phyloP scores from a whole-genome alignment of 2,113 vertebrate genomes.

The Stegastes partitus region DNA sequence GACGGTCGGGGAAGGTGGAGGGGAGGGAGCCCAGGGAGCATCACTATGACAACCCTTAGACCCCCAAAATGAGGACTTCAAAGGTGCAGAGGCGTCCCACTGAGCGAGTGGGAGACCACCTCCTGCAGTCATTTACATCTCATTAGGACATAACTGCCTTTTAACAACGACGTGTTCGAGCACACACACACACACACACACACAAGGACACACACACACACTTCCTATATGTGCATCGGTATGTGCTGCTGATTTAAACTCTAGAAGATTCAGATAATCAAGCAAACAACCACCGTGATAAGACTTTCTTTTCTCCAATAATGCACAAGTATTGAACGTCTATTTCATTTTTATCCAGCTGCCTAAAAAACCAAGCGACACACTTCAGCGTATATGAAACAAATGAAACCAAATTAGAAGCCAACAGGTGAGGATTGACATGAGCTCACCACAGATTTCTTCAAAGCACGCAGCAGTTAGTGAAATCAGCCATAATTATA shows the following conservation, averaged over 20 bases:
- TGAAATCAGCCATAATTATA: too few species aligned
- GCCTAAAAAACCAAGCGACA: neutral
- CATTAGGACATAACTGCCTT: constrained; percentile 65
- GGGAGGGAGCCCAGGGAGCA: constrained; percentile 52
- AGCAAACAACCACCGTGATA: neutral
- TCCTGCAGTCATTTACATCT: constrained; percentile 78
- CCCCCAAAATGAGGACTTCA: constrained; percentile 72
- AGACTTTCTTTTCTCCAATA: neutral
- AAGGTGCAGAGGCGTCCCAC: constrained; percentile 67
- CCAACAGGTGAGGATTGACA: neutral
- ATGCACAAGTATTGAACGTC: neutral
- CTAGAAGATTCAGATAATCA: constrained; percentile 19
- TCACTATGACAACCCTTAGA: constrained; percentile 75
- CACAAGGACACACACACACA: constrained; percentile 6
- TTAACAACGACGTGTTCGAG: constrained; percentile 39
- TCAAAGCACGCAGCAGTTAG: too few species aligned
- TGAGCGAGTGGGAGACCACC: constrained; percentile 70
- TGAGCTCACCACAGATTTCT: too few species aligned
- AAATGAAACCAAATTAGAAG: neutral
- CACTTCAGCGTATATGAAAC: too few species aligned
- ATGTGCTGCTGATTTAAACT: constrained; percentile 23
- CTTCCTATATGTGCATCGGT: constrained; percentile 3
- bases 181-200: constrained; percentile 1
- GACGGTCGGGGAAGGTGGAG: constrained; percentile 34
- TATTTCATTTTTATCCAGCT: neutral